Base-by-base conservation (phyloP, 2,113 vertebrate species). In the Apistogramma diplotaenia region DNA sequence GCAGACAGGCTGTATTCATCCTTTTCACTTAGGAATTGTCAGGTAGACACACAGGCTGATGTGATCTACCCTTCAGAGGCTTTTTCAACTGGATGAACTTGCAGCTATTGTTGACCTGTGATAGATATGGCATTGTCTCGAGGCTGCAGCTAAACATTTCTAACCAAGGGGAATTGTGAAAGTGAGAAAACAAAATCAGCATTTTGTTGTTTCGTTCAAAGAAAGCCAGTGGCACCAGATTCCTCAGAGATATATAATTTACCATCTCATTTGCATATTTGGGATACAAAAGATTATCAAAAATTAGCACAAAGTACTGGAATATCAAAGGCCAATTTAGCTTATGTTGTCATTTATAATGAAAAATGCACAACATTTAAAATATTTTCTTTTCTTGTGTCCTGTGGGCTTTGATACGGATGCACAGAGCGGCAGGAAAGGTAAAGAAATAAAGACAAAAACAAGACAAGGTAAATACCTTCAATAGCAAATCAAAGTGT, bases 191-290 rank as follows among this genome's bases (percentile, higher is more conserved):
- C 8, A 46, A 19, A 5, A 46, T 65, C 9, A 67, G 40, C 1
- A 0, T 16, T n/a, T n/a, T 70, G 2, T 29, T 49, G 1, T 29
- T 70, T 43, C 49, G 9, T 0, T 0, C 40, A 29, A 18, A 51
- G 49, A 8, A 5, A 7, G 0, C 11, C 10, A 11, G 27, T 11
- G 27, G 15, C 37, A 19, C 62, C 18, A 1, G 3, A 25, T 46
- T 19, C 37, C 37, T 46, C 23, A 67, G 62, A 27, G 9, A 67
- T 67, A 43, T 67, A 43, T 67, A 9, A 15, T 49, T 23, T 40
- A 67, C 40, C 23, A 15, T 19, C 40, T 67, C 8, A 67, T 67
- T 29, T 67, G 62, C 16, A 25, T 67, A 46, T 67, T 9, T 46
- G 37, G 10, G 19, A 19, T 18, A 19, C 16, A 19, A 49, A 49